These are phyloP conservation scores for Mellivora capensis DNA, from an alignment of 2,113 vertebrate genomes.

Conservation along the genomic window DNA sequence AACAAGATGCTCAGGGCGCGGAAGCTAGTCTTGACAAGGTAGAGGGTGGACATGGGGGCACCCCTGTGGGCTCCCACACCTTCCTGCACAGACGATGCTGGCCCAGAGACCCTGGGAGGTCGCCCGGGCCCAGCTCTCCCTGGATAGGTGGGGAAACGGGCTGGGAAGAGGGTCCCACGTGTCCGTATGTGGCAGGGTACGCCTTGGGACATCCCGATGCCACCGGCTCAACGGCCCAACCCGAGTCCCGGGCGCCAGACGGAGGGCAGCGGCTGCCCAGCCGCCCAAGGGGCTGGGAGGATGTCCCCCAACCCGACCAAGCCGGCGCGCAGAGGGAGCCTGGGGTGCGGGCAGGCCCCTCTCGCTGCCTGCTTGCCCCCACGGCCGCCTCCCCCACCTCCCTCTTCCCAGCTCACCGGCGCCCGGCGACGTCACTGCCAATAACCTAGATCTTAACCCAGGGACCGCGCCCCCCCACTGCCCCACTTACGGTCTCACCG, in stretches of 20 bases:
- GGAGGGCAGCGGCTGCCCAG: neutral
- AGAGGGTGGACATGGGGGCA: accelerated
- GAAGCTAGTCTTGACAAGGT: accelerated
- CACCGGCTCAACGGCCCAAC: neutral
- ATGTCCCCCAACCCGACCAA: accelerated
- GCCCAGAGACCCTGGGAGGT: neutral
- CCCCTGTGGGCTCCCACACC: accelerated
- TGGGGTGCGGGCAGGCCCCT: accelerated
- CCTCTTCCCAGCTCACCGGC: neutral
- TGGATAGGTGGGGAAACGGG: neutral
- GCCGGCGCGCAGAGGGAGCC: neutral
- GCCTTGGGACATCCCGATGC: neutral
- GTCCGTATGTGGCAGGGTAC: accelerated
- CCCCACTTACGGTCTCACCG: constrained; percentile 45
- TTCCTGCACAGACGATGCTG: accelerated
- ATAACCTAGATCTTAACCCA: constrained; percentile 74
- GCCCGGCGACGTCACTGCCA: neutral
- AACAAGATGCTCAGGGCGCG: accelerated
- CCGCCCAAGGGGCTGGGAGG: accelerated
- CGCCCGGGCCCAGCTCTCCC: neutral
- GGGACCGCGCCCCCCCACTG: constrained; percentile 51
- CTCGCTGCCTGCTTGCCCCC: neutral
- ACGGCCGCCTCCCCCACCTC: neutral
- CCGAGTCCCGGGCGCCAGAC: accelerated
- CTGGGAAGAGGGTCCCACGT: neutral